phyloP scores from a whole-genome alignment of 2,888 invertebrate species.

The Ennomos erosarius region DNA sequence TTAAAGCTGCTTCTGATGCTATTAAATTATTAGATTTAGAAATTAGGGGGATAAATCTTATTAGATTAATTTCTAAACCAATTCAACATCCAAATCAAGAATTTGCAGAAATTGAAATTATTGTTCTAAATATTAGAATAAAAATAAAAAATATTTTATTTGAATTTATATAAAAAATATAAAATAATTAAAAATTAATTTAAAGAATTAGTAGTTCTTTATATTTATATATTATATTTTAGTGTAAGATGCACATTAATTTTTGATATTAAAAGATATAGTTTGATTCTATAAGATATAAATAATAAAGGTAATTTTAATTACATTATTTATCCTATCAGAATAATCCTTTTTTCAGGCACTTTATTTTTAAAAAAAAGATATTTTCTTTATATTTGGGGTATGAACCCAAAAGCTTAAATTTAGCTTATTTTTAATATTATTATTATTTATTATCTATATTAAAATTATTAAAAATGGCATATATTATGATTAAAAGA shows the following conservation, averaged over 20 bases:
- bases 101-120: slow-evolving; percentile 69
- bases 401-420: slow-evolving; percentile 87
- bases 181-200: slow-evolving; percentile 81
- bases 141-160: slow-evolving; percentile 81
- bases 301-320: slow-evolving; percentile 82
- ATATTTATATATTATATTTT: slow-evolving; percentile 76
- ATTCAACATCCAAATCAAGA: slow-evolving; percentile 83
- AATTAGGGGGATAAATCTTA: slow-evolving; percentile 86
- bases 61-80: slow-evolving; percentile 87
- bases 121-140: slow-evolving; percentile 79
- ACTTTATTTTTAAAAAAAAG: slow-evolving; percentile 80
- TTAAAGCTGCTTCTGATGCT: slow-evolving; percentile 83
- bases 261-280: slow-evolving; percentile 86
- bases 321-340: slow-evolving; percentile 76
- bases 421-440: slow-evolving; percentile 80
- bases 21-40: slow-evolving; percentile 76
- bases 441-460: slow-evolving; percentile 41
- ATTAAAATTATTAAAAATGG: slow-evolving; percentile 51
- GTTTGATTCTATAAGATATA: slow-evolving; percentile 87
- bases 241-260: slow-evolving; percentile 86
- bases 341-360: slow-evolving; percentile 79
- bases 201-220: slow-evolving; percentile 56
- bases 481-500: slow-evolving; percentile 41
- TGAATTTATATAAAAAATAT: slow-evolving; percentile 75
- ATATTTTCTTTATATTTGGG: slow-evolving; percentile 79